A percentile compares a stretch with the other conserved stretches of the same genome.
Conservation (phyloP, 1,140 invertebrate genomes). For the Goniozus legneri region DNA sequence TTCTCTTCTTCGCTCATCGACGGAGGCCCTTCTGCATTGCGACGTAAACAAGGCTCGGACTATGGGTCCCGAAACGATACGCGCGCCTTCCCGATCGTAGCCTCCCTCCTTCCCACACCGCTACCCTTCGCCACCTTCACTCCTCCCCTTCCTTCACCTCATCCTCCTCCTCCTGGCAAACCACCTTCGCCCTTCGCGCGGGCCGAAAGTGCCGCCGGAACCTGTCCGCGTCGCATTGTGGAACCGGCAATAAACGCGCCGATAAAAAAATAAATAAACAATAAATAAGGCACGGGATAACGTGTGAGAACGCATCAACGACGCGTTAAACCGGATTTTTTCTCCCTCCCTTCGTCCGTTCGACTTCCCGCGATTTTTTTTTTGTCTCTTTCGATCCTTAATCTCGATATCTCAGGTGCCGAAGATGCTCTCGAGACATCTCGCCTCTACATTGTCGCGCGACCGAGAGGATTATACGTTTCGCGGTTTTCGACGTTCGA, state of each 20-base stretch:
- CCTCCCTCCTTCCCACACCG: not conserved
- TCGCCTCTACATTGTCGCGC: too few species aligned
- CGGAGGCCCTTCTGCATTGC: slow-evolving; percentile 28
- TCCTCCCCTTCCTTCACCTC: too few species aligned
- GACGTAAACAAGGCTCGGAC: slow-evolving; percentile 48
- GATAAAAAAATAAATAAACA: slow-evolving; percentile 13
- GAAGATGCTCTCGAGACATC: too few species aligned
- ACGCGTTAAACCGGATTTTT: too few species aligned
- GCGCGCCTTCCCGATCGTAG: not conserved
- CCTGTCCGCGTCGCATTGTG: not conserved
- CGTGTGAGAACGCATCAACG: too few species aligned
- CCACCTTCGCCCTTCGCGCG: slow-evolving; percentile 12
- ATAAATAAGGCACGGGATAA: slow-evolving; percentile 7
- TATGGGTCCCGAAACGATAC: slow-evolving; percentile 19
- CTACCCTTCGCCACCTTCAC: not conserved
- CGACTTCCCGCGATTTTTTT: slow-evolving; percentile 13
- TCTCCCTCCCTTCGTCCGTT: too few species aligned
- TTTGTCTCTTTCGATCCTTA: too few species aligned
- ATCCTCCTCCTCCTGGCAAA: too few species aligned
- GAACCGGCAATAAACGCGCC: not conserved
- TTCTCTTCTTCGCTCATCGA: too few species aligned
- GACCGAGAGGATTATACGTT: too few species aligned
- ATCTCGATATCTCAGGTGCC: too few species aligned
- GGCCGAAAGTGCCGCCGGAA: slow-evolving; percentile 2
- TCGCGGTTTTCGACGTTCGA: too few species aligned